phyloP scores from a whole-genome alignment of 2,888 invertebrate species.

The Nebria salina region DNA sequence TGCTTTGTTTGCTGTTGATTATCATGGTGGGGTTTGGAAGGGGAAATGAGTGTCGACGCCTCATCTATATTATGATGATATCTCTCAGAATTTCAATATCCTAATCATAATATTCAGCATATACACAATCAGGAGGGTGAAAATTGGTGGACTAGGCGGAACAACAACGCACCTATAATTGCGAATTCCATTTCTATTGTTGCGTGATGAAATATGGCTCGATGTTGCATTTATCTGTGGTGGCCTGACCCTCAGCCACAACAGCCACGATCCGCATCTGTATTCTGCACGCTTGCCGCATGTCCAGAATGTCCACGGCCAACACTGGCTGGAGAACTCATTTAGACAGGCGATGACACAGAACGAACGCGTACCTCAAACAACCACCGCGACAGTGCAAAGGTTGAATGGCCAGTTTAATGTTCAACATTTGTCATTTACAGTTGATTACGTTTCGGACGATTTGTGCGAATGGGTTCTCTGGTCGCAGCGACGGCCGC shows the following conservation, averaged over 20 bases:
- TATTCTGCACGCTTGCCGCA: background rate
- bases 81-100: slow-evolving; percentile 21
- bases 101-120: slow-evolving; percentile 14
- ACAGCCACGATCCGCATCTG: background rate
- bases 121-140: background rate
- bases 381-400: slow-evolving; percentile 17
- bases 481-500: slow-evolving; percentile 36
- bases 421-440: slow-evolving; percentile 60
- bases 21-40: background rate
- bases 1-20: slow-evolving; percentile 9
- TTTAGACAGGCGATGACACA: slow-evolving; percentile 19
- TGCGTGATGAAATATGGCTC: slow-evolving; percentile 18
- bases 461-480: slow-evolving; percentile 59
- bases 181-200: slow-evolving; percentile 22
- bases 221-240: slow-evolving; percentile 9
- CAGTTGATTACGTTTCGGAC: slow-evolving; percentile 60
- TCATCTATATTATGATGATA: slow-evolving; percentile 11
- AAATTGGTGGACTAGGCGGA: slow-evolving; percentile 9
- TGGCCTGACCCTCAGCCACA: background rate
- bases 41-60: background rate
- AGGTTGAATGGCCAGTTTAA: slow-evolving; percentile 39
- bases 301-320: background rate
- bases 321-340: slow-evolving; percentile 7
- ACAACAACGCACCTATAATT: slow-evolving; percentile 22
- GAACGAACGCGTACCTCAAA: slow-evolving; percentile 10